Evolutionary conservation across 2,797 vertebrate species (phyloP).

Genomic region (Schizothorax lantsangensis): DNA sequence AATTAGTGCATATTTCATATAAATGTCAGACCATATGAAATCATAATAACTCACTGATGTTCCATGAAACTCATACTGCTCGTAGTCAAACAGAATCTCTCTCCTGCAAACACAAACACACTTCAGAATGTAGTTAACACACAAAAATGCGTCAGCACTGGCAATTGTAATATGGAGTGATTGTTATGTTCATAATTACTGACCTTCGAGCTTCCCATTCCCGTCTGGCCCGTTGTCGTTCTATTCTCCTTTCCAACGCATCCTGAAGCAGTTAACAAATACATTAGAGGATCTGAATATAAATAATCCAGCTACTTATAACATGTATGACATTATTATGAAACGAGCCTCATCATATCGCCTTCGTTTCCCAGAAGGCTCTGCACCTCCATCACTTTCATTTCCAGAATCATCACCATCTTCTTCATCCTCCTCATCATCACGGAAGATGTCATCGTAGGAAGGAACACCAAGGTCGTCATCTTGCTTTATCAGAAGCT

Average conservation of each 20-base stretch:
- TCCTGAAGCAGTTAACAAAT: slow-evolving; percentile 74
- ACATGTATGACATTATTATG: neutral
- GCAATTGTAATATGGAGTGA: neutral
- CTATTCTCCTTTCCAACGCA: slow-evolving; percentile 87
- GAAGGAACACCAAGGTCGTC: slow-evolving; percentile 91
- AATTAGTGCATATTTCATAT: neutral
- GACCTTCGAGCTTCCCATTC: slow-evolving; percentile 95
- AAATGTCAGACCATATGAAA: neutral
- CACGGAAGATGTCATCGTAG: slow-evolving; percentile 95
- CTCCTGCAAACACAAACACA: slow-evolving; percentile 73
- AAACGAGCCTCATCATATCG: slow-evolving; percentile 86
- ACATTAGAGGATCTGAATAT: neutral
- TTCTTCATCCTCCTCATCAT: slow-evolving; percentile 82
- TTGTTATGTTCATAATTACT: slow-evolving; percentile 19
- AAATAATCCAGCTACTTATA: neutral
- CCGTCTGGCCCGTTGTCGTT: slow-evolving; percentile 81
- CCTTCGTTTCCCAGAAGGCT: slow-evolving; percentile 90
- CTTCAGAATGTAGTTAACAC: neutral
- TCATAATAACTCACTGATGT: slow-evolving; percentile 88
- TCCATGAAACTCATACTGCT: slow-evolving; percentile 97
- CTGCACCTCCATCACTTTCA: slow-evolving; percentile 84
- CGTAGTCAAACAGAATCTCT: slow-evolving; percentile 98
- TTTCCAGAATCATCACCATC: slow-evolving; percentile 85
- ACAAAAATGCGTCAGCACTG: neutral
- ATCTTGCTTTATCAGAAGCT: slow-evolving; percentile 92